Conservation (phyloP, 2,113 vertebrate genomes). For the Neoarius graeffei region DNA sequence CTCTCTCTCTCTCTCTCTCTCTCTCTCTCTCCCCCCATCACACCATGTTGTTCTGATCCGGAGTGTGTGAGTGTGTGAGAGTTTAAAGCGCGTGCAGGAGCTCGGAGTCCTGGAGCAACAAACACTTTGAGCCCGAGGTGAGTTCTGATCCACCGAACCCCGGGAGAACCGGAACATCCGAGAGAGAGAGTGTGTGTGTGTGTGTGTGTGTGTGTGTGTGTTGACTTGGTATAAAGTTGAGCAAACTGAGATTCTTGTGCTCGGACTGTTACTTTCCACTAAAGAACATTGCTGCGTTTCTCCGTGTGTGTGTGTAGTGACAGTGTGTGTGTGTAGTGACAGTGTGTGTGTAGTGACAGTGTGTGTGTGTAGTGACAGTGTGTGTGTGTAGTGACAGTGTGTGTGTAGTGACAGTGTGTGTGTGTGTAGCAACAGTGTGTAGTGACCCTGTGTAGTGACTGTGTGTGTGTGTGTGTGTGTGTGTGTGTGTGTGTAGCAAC, state of each 20-base stretch:
- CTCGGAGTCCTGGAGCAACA: neutral
- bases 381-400: too few species aligned
- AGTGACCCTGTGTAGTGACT: too few species aligned
- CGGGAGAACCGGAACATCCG: neutral
- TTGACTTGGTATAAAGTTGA: neutral
- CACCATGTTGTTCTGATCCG: constrained; percentile 10
- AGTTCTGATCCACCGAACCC: neutral
- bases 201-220: constrained; percentile 2
- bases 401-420: too few species aligned
- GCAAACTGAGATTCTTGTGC: neutral
- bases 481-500: too few species aligned
- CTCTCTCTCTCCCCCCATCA: neutral
- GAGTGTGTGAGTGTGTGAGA: neutral
- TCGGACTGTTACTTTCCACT: neutral
- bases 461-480: too few species aligned
- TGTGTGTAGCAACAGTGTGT: too few species aligned
- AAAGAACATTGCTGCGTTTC: neutral
- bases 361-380: too few species aligned
- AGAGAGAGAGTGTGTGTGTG: neutral
- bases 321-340: too few species aligned
- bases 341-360: too few species aligned
- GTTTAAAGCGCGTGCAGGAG: neutral
- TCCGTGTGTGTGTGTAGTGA: neutral
- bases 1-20: too few species aligned
- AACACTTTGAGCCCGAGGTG: neutral